Percentiles rank a stretch among this genome's conserved stretches.
These are phyloP conservation scores for Montipora capitata DNA, from an alignment of 92 coral and sea anemone genomes.

Conservation along the genomic window DNA sequence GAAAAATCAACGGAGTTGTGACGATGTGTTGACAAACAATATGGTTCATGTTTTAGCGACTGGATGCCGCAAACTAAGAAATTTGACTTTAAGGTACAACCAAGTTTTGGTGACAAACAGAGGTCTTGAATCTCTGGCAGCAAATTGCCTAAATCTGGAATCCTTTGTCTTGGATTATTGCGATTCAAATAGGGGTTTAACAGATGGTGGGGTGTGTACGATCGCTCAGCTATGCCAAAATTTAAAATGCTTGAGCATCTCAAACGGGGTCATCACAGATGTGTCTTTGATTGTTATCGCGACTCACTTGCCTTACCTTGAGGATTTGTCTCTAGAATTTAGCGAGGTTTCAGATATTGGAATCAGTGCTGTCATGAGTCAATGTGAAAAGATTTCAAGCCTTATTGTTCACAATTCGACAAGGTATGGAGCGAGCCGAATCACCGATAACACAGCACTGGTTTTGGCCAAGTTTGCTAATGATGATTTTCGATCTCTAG, in stretches of 20 bases:
- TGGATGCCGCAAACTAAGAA: constrained; percentile 84
- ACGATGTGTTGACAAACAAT: constrained; percentile 83
- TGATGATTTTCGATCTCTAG: constrained; percentile 87
- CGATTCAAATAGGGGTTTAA: constrained; percentile 87
- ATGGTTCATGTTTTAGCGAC: constrained; percentile 89
- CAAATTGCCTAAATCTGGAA: constrained; percentile 87
- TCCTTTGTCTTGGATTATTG: constrained; percentile 95
- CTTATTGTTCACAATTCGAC: constrained; percentile 90
- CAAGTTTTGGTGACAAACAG: constrained; percentile 90
- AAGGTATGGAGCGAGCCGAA: constrained; percentile 72
- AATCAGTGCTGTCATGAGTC: constrained; percentile 84
- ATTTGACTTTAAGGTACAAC: constrained; percentile 89
- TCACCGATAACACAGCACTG: constrained; percentile 91
- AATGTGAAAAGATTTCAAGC: constrained; percentile 87
- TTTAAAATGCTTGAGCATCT: constrained; percentile 87
- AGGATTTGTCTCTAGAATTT: constrained; percentile 90
- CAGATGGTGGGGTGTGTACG: constrained; percentile 92
- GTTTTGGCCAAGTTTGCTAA: constrained; percentile 90
- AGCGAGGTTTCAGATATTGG: constrained; percentile 94
- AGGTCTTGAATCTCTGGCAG: constrained; percentile 80
- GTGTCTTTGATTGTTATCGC: constrained; percentile 88
- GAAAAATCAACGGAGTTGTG: constrained; percentile 79
- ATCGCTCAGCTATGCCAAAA: constrained; percentile 87
- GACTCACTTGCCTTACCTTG: constrained; percentile 79
- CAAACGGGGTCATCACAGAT: constrained; percentile 94